A percentile compares a stretch with the other conserved stretches of the same genome.
phyloP scores from a whole-genome alignment of 2,113 vertebrate species.

The Prionailurus viverrinus region DNA sequence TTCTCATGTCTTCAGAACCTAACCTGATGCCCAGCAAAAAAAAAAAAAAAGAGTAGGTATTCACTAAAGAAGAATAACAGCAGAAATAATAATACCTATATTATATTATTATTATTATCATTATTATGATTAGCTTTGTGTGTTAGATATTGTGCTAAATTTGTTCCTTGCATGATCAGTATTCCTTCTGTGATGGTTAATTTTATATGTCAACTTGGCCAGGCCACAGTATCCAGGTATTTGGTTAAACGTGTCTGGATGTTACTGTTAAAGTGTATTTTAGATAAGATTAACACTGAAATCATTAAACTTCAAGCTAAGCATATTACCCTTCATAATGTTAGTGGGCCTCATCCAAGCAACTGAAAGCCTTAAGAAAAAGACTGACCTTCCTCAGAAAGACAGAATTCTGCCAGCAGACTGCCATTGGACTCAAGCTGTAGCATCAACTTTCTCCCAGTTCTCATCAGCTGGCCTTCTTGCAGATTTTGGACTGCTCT shows the following conservation, averaged over 20 bases:
- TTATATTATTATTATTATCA: too few relatives aligned
- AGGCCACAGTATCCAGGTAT: neutral
- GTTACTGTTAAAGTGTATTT: constrained; percentile 24
- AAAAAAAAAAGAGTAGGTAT: neutral
- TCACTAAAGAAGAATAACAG: neutral
- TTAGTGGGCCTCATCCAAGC: neutral
- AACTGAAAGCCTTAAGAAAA: neutral
- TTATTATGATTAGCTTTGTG: constrained; percentile 25
- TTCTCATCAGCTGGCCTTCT: neutral
- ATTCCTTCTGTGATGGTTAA: neutral
- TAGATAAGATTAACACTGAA: neutral
- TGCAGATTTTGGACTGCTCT: neutral
- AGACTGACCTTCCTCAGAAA: neutral
- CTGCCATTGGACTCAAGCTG: neutral
- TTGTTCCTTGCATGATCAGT: neutral
- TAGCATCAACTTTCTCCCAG: neutral
- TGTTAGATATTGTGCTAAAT: neutral
- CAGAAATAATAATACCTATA: neutral
- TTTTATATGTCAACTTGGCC: neutral
- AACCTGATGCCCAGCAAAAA: neutral
- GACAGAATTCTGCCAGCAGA: neutral
- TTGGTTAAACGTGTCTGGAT: neutral
- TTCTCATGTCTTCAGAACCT: constrained; percentile 1
- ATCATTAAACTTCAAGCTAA: constrained; percentile 11
- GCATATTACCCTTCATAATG: neutral